phyloP scores from a whole-genome alignment of 2,888 invertebrate species.

The Blastobasis lacticolella region DNA sequence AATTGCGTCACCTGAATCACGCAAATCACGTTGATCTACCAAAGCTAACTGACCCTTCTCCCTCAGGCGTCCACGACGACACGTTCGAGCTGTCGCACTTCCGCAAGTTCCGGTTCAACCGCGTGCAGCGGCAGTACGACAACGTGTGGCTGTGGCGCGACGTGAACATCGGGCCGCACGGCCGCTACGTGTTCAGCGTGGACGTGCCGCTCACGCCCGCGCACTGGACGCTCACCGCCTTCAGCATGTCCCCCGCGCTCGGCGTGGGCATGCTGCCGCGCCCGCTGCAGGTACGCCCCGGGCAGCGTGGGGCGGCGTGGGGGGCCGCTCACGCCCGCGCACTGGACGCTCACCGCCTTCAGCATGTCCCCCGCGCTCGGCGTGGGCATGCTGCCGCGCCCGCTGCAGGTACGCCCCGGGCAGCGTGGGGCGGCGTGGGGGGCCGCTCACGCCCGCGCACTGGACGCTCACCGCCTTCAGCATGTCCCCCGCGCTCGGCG shows the following conservation, averaged over 20 bases:
- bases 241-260: conserved; percentile 88
- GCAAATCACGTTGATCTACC: too few relatives aligned
- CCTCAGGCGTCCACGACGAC: conserved; percentile 74
- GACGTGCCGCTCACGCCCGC: conserved; percentile 88
- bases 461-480: too few relatives aligned
- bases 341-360: too few relatives aligned
- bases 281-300: conserved; percentile 75
- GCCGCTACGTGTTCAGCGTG: conserved; percentile 88
- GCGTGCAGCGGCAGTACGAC: conserved; percentile 92
- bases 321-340: too few relatives aligned
- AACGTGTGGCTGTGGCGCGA: conserved; percentile 97
- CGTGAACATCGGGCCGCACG: conserved; percentile 92
- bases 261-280: conserved; percentile 91
- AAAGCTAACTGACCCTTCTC: background rate
- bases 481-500: too few relatives aligned
- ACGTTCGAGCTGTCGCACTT: conserved; percentile 81
- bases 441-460: too few relatives aligned
- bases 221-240: conserved; percentile 94
- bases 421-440: too few relatives aligned
- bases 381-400: too few relatives aligned
- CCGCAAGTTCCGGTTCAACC: conserved; percentile 89
- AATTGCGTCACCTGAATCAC: too few relatives aligned
- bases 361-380: too few relatives aligned
- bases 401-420: too few relatives aligned
- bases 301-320: too few relatives aligned